Conservation (phyloP, 2,797 vertebrate species). For the Esox masquinongy region DNA sequence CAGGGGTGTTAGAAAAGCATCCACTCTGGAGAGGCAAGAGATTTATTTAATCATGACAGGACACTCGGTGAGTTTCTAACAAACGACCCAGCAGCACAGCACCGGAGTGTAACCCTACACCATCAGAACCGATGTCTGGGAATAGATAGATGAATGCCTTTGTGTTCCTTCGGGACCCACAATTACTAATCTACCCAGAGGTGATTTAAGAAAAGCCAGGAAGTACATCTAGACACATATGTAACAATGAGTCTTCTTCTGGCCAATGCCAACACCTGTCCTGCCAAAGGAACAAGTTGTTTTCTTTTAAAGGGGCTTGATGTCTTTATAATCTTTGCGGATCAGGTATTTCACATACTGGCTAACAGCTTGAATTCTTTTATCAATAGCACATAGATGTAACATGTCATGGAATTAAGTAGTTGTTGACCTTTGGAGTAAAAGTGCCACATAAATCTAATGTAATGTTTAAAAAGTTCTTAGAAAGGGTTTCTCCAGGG, state of each 20-base stretch:
- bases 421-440: conserved; percentile 21
- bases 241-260: conserved; percentile 39
- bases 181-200: not conserved
- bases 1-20: not conserved
- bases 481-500: not conserved
- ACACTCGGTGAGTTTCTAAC: not conserved
- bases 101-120: conserved; percentile 32
- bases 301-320: conserved; percentile 23
- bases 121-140: conserved; percentile 12
- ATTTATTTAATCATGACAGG: conserved; percentile 10
- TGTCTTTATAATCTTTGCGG: conserved; percentile 35
- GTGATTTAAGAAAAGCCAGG: not conserved
- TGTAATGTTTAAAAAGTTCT: conserved; percentile 21
- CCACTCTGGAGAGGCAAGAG: not conserved
- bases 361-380: conserved; percentile 20
- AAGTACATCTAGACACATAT: conserved; percentile 39
- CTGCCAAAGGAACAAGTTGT: conserved; percentile 39
- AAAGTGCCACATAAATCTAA: not conserved
- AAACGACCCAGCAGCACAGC: not conserved
- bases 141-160: not conserved
- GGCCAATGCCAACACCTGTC: conserved; percentile 20
- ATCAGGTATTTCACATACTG: conserved; percentile 17
- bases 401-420: conserved; percentile 2
- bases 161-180: not conserved
- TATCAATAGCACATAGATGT: conserved; percentile 19